phyloP scores from a whole-genome alignment of 2,113 vertebrate species.

The Festucalex cinctus region DNA sequence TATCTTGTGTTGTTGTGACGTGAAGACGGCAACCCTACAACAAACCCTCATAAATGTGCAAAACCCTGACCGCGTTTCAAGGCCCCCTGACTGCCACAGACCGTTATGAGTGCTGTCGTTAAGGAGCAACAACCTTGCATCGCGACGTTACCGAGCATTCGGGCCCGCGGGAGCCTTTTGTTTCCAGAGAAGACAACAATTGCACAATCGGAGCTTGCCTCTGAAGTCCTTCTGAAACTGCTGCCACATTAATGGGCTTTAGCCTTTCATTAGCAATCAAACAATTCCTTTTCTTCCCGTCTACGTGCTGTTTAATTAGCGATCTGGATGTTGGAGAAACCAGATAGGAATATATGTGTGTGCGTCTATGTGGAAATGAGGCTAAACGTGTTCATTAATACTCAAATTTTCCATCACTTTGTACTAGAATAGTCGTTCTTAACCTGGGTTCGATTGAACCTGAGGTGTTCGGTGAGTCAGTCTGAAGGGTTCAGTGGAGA shows the following conservation, averaged over 20 bases:
- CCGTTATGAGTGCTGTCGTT: slow-evolving; percentile 24
- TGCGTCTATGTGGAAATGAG: neutral
- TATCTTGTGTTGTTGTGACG: slow-evolving; percentile 37
- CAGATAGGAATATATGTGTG: neutral
- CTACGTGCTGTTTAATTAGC: slow-evolving; percentile 12
- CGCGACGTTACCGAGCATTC: slow-evolving; percentile 20
- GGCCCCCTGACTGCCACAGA: slow-evolving; percentile 9
- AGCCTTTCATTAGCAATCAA: slow-evolving; percentile 18
- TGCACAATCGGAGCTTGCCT: slow-evolving; percentile 19
- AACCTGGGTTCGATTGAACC: no score
- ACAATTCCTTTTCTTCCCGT: slow-evolving; percentile 10
- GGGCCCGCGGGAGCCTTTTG: slow-evolving; percentile 35
- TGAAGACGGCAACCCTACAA: slow-evolving; percentile 19
- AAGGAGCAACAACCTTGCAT: slow-evolving; percentile 13
- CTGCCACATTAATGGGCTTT: slow-evolving; percentile 18
- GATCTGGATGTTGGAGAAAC: neutral
- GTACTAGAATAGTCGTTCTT: no score
- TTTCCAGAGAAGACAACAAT: slow-evolving; percentile 46
- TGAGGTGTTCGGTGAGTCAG: no score
- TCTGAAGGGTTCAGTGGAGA: no score
- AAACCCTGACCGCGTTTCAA: slow-evolving; percentile 8
- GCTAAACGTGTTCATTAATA: neutral
- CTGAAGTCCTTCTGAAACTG: slow-evolving; percentile 7
- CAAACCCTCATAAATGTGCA: slow-evolving; percentile 19
- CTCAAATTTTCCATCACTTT: neutral